These are phyloP conservation scores for Harpegnathos saltator DNA, from an alignment of 1,140 invertebrate species.

Conservation along the genomic window DNA sequence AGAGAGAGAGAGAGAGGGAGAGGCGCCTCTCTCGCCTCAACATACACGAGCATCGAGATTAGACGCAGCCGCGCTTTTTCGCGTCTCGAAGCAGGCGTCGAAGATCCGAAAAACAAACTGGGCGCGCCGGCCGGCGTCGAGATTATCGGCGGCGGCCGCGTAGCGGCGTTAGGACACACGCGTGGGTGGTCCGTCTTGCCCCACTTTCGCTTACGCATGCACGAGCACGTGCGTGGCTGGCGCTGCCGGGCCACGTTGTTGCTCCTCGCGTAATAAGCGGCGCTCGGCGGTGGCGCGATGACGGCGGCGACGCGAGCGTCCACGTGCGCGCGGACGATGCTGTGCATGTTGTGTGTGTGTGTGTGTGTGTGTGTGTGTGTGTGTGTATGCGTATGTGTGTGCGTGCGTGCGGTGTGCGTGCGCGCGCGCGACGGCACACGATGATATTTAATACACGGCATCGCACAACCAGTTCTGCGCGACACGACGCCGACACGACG, in stretches of 20 bases:
- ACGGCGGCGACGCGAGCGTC: slow-evolving; percentile 35
- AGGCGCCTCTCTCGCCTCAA: neutral
- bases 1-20: too few species aligned
- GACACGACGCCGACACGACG: slow-evolving; percentile 13
- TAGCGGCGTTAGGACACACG: slow-evolving; percentile 33
- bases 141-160: slow-evolving; percentile 13
- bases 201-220: slow-evolving; percentile 76
- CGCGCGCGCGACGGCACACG: neutral
- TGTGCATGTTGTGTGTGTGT: too few species aligned
- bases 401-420: neutral
- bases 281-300: neutral
- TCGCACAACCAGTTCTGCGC: slow-evolving; percentile 33
- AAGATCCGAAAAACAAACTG: slow-evolving; percentile 6
- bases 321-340: slow-evolving; percentile 69
- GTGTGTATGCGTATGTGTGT: too few species aligned
- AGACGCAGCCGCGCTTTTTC: neutral
- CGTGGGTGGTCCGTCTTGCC: slow-evolving; percentile 72
- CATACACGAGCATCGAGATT: neutral
- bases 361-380: too few species aligned
- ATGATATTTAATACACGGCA: slow-evolving; percentile 50
- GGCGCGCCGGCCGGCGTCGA: neutral
- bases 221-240: slow-evolving; percentile 70
- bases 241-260: slow-evolving; percentile 44
- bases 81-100: neutral
- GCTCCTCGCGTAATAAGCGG: slow-evolving; percentile 32